Percentiles rank a stretch among this genome's conserved stretches.
Conservation (phyloP, 1,140 invertebrate genomes). For the Parasteatoda tepidariorum region DNA sequence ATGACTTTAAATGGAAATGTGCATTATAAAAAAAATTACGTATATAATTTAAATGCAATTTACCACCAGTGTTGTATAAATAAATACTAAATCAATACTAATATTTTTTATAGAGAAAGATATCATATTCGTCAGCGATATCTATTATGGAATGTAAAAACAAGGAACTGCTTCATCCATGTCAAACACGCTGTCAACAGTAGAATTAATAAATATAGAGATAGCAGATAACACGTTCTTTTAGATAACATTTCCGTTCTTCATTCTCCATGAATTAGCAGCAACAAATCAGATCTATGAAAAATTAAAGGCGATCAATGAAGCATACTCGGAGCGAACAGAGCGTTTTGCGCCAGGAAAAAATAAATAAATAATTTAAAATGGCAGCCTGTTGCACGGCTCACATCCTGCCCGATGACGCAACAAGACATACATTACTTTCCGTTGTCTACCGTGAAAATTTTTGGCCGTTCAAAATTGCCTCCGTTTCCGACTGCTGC, state of each 20-base stretch:
- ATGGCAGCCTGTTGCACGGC: constrained; percentile 7
- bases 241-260: neutral
- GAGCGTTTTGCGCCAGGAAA: neutral
- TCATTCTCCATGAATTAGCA: neutral
- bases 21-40: neutral
- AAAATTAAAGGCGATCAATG: neutral
- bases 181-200: neutral
- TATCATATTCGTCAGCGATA: neutral
- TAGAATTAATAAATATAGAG: neutral
- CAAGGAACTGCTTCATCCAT: neutral
- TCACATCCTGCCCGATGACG: constrained; percentile 23
- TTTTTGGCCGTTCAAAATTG: too few relatives aligned
- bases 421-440: too few relatives aligned
- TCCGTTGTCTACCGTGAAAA: too few relatives aligned
- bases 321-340: neutral
- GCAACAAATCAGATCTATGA: neutral
- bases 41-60: neutral
- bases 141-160: neutral
- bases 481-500: too few relatives aligned
- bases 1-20: neutral
- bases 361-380: constrained; percentile 4
- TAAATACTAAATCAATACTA: neutral
- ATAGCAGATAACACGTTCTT: neutral
- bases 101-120: neutral
- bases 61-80: neutral